Evolutionary conservation across 2,113 vertebrate species (phyloP).

Genomic region (Dolichotis patagonum): DNA sequence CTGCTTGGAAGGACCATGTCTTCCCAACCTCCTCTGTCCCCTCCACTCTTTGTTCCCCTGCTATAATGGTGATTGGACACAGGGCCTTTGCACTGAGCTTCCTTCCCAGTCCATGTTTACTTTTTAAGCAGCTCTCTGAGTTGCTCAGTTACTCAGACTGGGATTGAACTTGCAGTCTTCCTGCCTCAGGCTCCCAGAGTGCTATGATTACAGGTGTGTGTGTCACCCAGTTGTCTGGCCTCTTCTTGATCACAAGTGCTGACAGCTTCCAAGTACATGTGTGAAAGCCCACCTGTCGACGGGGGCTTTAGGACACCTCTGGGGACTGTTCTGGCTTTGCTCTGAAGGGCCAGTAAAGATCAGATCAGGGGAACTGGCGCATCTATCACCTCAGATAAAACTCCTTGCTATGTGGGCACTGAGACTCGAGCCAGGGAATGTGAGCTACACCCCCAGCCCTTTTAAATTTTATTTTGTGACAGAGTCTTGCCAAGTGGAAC

Average conservation of each 20-base stretch:
- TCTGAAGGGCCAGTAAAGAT: neutral
- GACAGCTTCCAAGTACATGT: neutral
- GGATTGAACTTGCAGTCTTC: neutral
- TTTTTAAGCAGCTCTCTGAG: neutral
- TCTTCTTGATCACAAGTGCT: neutral
- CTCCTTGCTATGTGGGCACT: neutral
- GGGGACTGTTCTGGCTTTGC: neutral
- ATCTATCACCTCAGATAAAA: neutral
- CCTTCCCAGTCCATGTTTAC: neutral
- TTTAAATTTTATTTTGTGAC: neutral
- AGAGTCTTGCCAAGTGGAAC: neutral
- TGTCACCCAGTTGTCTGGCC: neutral
- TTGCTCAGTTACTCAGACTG: neutral
- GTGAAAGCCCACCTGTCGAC: neutral
- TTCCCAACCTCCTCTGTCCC: neutral
- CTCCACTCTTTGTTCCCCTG: neutral
- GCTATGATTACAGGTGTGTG: neutral
- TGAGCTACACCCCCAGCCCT: neutral
- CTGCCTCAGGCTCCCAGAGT: neutral
- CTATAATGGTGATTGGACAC: neutral
- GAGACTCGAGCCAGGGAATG: neutral
- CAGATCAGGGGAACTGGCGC: neutral
- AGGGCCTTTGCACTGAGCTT: neutral
- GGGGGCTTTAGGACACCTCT: neutral
- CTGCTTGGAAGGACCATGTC: neutral